These are phyloP conservation scores for Alcedo atthis DNA, from an alignment of 2,797 vertebrate species.

Conservation along the genomic window DNA sequence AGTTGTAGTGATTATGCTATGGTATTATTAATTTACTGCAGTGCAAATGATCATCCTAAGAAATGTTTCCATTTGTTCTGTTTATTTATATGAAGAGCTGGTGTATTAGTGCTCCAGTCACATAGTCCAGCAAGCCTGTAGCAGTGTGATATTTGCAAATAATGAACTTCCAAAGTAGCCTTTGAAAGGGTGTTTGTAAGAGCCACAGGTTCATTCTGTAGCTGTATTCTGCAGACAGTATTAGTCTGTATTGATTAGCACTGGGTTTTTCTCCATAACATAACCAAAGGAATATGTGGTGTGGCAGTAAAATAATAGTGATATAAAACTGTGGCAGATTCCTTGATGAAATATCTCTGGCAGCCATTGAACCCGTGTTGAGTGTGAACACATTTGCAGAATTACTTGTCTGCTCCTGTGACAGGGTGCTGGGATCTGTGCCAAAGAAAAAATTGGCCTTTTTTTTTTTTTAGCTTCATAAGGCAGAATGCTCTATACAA, in stretches of 20 bases:
- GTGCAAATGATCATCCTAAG: neutral
- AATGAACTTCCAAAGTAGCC: neutral
- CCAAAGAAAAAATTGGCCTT: neutral
- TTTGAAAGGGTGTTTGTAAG: neutral
- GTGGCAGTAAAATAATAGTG: neutral
- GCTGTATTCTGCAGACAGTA: neutral
- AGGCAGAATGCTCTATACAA: neutral
- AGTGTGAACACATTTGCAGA: constrained; percentile 41
- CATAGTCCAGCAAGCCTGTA: neutral
- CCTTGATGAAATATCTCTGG: constrained; percentile 34
- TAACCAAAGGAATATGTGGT: neutral
- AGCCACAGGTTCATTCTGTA: neutral
- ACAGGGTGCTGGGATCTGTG: neutral
- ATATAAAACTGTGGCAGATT: neutral
- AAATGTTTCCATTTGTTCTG: neutral
- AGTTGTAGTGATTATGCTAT: neutral
- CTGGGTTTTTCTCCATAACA: neutral
- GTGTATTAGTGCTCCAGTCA: neutral
- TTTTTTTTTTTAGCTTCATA: neutral
- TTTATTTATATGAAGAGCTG: neutral
- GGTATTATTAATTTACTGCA: neutral
- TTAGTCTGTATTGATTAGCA: neutral
- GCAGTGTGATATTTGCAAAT: neutral
- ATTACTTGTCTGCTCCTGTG: constrained; percentile 25
- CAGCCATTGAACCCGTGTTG: constrained; percentile 30